Conservation (phyloP, 2,888 invertebrate species). For the Tachina grossa region DNA sequence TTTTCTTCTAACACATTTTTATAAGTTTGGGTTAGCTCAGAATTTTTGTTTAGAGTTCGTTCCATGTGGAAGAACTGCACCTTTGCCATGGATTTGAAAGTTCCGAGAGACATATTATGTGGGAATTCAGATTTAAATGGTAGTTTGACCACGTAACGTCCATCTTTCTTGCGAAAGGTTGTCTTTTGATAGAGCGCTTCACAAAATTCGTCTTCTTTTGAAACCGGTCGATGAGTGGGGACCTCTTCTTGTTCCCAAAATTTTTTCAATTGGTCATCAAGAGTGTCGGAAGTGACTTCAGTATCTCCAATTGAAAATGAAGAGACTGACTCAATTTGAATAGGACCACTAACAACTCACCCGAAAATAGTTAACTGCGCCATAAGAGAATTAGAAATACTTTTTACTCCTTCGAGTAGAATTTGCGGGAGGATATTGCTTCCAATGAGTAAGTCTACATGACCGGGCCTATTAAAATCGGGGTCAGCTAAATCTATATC, state of each 20-base stretch:
- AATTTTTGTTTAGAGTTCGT: neutral
- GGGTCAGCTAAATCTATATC: conserved; percentile 35
- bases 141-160: neutral
- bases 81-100: neutral
- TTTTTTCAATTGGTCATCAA: neutral
- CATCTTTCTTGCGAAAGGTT: neutral
- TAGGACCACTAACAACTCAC: conserved; percentile 47
- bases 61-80: neutral
- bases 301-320: conserved; percentile 31
- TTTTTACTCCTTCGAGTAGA: conserved; percentile 23
- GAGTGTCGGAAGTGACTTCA: conserved; percentile 9
- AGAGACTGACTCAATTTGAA: neutral
- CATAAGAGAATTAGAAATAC: neutral
- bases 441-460: conserved; percentile 39
- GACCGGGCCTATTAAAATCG: neutral
- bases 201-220: neutral
- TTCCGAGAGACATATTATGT: neutral
- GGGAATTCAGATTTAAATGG: neutral
- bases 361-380: conserved; percentile 50
- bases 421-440: conserved; percentile 38
- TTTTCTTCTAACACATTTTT: no score
- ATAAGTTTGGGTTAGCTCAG: no score
- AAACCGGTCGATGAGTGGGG: neutral
- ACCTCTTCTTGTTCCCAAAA: no score
- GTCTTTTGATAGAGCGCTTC: neutral